Base-by-base conservation (phyloP, 2,797 vertebrate species). In the Perodicticus potto region DNA sequence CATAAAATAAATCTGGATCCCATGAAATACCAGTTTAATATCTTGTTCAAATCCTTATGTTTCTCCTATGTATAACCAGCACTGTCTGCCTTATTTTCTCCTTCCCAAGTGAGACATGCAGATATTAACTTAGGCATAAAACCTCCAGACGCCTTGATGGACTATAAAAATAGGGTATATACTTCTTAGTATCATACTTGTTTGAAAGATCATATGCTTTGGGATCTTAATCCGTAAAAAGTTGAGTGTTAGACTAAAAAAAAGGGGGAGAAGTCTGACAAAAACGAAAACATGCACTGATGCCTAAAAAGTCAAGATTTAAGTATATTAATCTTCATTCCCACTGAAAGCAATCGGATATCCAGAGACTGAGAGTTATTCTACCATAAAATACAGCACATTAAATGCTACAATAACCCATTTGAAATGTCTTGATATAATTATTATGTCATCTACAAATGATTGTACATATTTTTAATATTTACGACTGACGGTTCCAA, bases 301-400 rank as follows among this genome's bases (percentile, higher is more conserved):
- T 89, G 73, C 63, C 86, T 95, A 96, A 81, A 89, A 96, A 67
- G 85, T 69, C n/a, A 80, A 49, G 69, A 90, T 85, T 85, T 57
- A 34, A 88, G 90, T 82, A 77, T 88, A 97, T 95, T 89, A 84
- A 97, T 97, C 94, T 96, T 96, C 93, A 93, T 96, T 94, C 55
- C 53, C 34, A 73, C 22, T 92, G 84, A 93, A 96, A 94, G 84
- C 72, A 85, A 89, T 84, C 63, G 70, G 72, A 96, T 82, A 73
- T 92, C 94, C 80, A 88, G 94, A 95, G 73, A 97, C 74, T 74
- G 32, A 84, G 76, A 90, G 92, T 81, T 83, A 94, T 49, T 88
- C 86, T 77, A 90, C 94, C 90, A 91, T 97, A 93, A 97, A 95
- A 96, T 81, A 85, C 3, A 13, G 81, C 81, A 94, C 93, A 82